Evolutionary conservation across 2,888 invertebrate genomes (phyloP).

Genomic region (Drosophila niveifrons): DNA sequence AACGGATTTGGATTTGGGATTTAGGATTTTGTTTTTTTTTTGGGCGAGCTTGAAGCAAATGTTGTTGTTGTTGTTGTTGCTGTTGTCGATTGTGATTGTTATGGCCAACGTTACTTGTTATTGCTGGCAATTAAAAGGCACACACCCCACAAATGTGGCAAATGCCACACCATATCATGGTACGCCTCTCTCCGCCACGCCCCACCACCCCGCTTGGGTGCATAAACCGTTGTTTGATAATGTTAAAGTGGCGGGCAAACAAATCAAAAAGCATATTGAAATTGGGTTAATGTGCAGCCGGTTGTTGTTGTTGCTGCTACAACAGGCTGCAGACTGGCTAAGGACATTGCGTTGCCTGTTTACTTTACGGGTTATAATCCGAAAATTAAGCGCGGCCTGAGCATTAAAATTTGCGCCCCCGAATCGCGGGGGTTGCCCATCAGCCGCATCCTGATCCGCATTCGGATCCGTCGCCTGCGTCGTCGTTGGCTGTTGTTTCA

Average conservation of each 20-base stretch:
- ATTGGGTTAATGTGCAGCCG: constrained; percentile 79
- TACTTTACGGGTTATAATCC: constrained; percentile 81
- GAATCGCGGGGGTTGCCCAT: constrained; percentile 34
- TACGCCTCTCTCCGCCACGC: constrained; percentile 8
- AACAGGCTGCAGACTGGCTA: constrained; percentile 47
- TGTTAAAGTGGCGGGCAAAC: constrained; percentile 84
- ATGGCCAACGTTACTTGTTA: constrained; percentile 72
- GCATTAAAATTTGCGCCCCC: constrained; percentile 73
- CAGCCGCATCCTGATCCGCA: constrained; percentile 6
- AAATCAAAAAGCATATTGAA: constrained; percentile 84
- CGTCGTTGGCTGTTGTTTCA: constrained; percentile 76
- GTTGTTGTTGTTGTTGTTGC: constrained; percentile 36
- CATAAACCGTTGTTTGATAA: constrained; percentile 82
- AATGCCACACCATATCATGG: constrained; percentile 20
- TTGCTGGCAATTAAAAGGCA: constrained; percentile 73
- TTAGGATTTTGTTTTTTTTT: not conserved
- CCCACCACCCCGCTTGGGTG: constrained; percentile 3
- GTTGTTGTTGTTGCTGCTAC: constrained; percentile 19
- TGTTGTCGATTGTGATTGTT: constrained; percentile 53
- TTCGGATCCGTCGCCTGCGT: not conserved
- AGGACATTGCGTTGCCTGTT: constrained; percentile 70
- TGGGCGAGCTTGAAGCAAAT: constrained; percentile 55
- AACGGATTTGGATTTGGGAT: constrained; percentile 74
- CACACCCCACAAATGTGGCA: constrained; percentile 37
- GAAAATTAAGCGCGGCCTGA: constrained; percentile 80